Evolutionary conservation across 2,113 vertebrate species (phyloP).

Genomic region (Triplophysa dalaica): DNA sequence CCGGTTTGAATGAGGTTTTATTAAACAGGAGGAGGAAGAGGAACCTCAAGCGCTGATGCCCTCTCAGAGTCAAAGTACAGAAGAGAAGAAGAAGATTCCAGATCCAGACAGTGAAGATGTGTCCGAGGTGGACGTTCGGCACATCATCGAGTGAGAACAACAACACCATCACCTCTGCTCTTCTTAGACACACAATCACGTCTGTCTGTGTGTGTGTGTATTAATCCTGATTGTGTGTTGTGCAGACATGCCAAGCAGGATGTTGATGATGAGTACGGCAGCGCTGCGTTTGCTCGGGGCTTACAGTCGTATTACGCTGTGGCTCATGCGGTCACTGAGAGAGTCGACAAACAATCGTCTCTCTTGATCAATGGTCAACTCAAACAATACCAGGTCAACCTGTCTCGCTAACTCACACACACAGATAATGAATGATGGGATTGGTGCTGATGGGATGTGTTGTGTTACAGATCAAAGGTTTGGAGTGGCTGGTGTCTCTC

Average conservation of each 20-base stretch:
- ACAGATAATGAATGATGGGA: background rate
- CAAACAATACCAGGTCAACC: slow-evolving; percentile 86
- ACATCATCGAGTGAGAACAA: slow-evolving; percentile 89
- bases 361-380: slow-evolving; percentile 93
- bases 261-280: slow-evolving; percentile 91
- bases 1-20: background rate
- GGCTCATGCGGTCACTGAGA: slow-evolving; percentile 91
- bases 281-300: slow-evolving; percentile 78
- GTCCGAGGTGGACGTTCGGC: slow-evolving; percentile 83
- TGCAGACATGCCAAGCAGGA: slow-evolving; percentile 91
- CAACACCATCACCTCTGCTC: too few species aligned
- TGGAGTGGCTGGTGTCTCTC: slow-evolving; percentile 94
- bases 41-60: slow-evolving; percentile 66
- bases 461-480: slow-evolving; percentile 82
- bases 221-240: background rate
- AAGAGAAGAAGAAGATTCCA: slow-evolving; percentile 92
- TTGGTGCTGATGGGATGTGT: background rate
- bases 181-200: background rate
- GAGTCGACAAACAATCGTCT: slow-evolving; percentile 89
- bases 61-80: slow-evolving; percentile 60
- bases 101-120: slow-evolving; percentile 92
- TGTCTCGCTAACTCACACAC: background rate
- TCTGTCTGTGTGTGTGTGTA: background rate
- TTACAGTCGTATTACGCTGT: slow-evolving; percentile 95
- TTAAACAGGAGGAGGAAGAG: slow-evolving; percentile 81